These are phyloP conservation scores for Diachasma alloeum DNA, from an alignment of 1,140 invertebrate genomes.

Conservation along the genomic window DNA sequence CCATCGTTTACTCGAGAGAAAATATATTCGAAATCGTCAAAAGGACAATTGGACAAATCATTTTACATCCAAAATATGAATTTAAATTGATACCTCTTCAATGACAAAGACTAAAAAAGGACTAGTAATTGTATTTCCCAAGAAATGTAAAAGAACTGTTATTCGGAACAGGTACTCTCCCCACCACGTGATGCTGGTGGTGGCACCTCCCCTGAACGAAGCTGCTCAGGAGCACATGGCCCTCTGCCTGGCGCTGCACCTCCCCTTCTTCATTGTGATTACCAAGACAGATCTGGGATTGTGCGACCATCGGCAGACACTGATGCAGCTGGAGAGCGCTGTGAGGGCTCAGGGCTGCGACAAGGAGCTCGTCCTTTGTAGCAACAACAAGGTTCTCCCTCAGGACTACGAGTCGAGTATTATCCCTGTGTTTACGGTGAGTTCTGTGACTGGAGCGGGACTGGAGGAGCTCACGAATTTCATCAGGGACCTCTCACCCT, in stretches of 20 bases:
- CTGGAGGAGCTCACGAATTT: slow-evolving; percentile 83
- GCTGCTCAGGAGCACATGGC: slow-evolving; percentile 81
- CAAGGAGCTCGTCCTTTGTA: slow-evolving; percentile 74
- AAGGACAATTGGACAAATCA: too few species aligned
- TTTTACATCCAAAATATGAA: too few species aligned
- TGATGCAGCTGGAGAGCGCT: slow-evolving; percentile 71
- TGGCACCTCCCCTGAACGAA: slow-evolving; percentile 67
- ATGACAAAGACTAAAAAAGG: too few species aligned
- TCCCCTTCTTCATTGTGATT: slow-evolving; percentile 90
- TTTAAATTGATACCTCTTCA: too few species aligned
- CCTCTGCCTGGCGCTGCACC: slow-evolving; percentile 82
- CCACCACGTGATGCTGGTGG: slow-evolving; percentile 93
- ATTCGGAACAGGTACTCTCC: slow-evolving; percentile 75
- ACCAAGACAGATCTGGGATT: slow-evolving; percentile 88
- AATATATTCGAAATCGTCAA: too few species aligned
- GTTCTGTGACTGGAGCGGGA: slow-evolving; percentile 91
- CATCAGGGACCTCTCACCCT: slow-evolving; percentile 55
- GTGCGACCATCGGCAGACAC: slow-evolving; percentile 59
- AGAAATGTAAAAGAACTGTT: too few species aligned
- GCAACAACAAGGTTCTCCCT: slow-evolving; percentile 76
- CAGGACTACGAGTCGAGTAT: slow-evolving; percentile 72
- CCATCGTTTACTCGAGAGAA: too few species aligned
- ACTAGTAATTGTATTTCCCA: too few species aligned
- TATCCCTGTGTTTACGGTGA: slow-evolving; percentile 92
- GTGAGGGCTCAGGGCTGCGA: slow-evolving; percentile 72